These are phyloP conservation scores for Solenodon paradoxus DNA, from an alignment of 2,113 vertebrate species.

Conservation along the genomic window DNA sequence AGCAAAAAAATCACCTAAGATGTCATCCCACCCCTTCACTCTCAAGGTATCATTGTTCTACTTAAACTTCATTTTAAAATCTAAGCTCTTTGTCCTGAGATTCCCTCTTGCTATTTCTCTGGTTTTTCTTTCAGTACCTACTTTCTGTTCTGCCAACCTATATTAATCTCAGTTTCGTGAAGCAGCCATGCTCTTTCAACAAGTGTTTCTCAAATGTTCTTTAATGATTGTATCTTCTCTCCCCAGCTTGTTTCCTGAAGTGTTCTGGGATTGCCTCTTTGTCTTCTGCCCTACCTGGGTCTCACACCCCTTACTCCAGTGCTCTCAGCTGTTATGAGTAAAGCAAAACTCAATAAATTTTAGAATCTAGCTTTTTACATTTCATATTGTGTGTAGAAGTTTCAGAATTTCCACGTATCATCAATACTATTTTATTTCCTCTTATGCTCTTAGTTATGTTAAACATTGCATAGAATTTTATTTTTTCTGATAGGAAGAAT, in stretches of 20 bases:
- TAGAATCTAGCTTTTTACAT: constrained; percentile 27
- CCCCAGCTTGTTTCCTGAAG: not conserved
- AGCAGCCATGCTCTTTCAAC: not conserved
- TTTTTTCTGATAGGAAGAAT: constrained; percentile 19
- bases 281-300: not conserved
- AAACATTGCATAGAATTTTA: not conserved
- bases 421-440: not conserved
- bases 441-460: not conserved
- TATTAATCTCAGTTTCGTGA: not conserved
- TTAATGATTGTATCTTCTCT: not conserved
- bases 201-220: not conserved
- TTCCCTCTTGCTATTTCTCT: not conserved
- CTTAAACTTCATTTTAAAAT: constrained; percentile 1
- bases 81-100: not conserved
- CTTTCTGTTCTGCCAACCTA: not conserved
- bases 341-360: not conserved
- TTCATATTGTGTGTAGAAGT: not conserved
- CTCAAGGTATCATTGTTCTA: not conserved
- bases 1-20: not conserved
- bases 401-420: not conserved
- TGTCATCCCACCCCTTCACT: not conserved
- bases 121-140: not conserved
- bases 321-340: not conserved
- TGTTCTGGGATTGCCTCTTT: not conserved
- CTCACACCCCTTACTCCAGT: not conserved